A percentile compares a stretch with the other conserved stretches of the same genome.
These are phyloP conservation scores for Neodiprion virginianus DNA, from an alignment of 1,140 invertebrate species.

Conservation along the genomic window DNA sequence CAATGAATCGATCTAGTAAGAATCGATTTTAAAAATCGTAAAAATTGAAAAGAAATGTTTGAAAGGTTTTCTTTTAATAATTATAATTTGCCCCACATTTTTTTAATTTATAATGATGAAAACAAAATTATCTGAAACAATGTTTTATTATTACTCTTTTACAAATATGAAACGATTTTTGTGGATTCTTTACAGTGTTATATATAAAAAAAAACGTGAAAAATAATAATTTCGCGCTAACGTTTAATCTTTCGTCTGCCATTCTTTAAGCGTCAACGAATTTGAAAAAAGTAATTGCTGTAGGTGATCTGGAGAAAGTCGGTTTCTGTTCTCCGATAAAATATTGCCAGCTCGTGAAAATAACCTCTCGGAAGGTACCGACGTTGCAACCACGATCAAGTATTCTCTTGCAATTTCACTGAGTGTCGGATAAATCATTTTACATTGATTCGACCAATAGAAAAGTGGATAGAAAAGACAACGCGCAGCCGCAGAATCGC, in stretches of 20 bases:
- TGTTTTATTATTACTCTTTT: too few relatives aligned
- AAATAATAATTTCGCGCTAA: too few relatives aligned
- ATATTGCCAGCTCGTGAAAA: constrained; percentile 49
- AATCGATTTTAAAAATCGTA: too few relatives aligned
- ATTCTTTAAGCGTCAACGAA: constrained; percentile 16
- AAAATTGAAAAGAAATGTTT: too few relatives aligned
- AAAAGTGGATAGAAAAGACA: background rate
- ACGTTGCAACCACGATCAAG: constrained; percentile 45
- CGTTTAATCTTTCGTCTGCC: background rate
- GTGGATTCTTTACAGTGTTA: too few relatives aligned
- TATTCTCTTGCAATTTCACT: constrained; percentile 44
- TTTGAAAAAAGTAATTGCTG: constrained; percentile 24
- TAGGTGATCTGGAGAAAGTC: constrained; percentile 24
- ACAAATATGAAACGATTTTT: too few relatives aligned
- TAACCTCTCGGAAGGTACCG: constrained; percentile 49
- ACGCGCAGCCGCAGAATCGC: background rate
- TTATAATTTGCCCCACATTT: too few relatives aligned
- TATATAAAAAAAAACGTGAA: too few relatives aligned
- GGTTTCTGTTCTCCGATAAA: constrained; percentile 23
- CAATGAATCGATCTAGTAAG: too few relatives aligned
- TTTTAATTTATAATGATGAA: too few relatives aligned
- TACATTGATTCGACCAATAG: constrained; percentile 46
- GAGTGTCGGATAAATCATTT: constrained; percentile 42
- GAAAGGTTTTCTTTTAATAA: too few relatives aligned
- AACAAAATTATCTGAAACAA: too few relatives aligned